Percentiles rank a stretch among this genome's conserved stretches.
Evolutionary conservation across 2,888 invertebrate species (phyloP).

Genomic region (Drosophila aldrichi): DNA sequence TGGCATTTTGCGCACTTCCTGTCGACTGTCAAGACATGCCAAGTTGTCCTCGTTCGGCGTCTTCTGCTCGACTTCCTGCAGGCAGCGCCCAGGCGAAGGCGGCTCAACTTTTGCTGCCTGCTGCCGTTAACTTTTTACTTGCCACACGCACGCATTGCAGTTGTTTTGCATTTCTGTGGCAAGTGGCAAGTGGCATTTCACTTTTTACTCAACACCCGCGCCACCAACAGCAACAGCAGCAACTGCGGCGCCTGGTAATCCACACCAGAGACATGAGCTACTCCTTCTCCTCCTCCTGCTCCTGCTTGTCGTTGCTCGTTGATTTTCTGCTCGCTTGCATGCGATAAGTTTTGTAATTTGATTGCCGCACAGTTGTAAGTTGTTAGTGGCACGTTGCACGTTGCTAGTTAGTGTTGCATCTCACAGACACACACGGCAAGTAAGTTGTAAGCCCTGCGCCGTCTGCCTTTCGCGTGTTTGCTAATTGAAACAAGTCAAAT

Average conservation of each 20-base stretch:
- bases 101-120: conserved; percentile 53
- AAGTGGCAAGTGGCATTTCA: conserved; percentile 65
- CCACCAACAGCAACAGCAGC: conserved; percentile 40
- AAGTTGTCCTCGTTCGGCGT: conserved; percentile 53
- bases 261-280: conserved; percentile 62
- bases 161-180: conserved; percentile 70
- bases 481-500: conserved; percentile 76
- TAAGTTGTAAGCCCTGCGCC: conserved; percentile 66
- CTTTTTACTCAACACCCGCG: conserved; percentile 69
- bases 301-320: conserved; percentile 43
- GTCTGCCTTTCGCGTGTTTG: conserved; percentile 58
- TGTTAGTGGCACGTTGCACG: conserved; percentile 8
- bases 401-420: conserved; percentile 33
- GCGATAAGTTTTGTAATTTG: conserved; percentile 83
- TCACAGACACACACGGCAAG: conserved; percentile 59
- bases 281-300: conserved; percentile 32
- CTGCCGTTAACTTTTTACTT: conserved; percentile 29
- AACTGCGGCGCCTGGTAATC: conserved; percentile 64
- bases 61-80: conserved; percentile 55
- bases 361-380: conserved; percentile 70
- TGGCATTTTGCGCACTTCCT: conserved; percentile 85
- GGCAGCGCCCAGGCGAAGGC: conserved; percentile 40
- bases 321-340: conserved; percentile 79
- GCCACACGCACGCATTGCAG: conserved; percentile 80
- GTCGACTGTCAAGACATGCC: conserved; percentile 77